Evolutionary conservation across 2,888 invertebrate genomes (phyloP), one percentile per base, ranked within the genome.

Genomic region (Eristalis intricaria): DNA sequence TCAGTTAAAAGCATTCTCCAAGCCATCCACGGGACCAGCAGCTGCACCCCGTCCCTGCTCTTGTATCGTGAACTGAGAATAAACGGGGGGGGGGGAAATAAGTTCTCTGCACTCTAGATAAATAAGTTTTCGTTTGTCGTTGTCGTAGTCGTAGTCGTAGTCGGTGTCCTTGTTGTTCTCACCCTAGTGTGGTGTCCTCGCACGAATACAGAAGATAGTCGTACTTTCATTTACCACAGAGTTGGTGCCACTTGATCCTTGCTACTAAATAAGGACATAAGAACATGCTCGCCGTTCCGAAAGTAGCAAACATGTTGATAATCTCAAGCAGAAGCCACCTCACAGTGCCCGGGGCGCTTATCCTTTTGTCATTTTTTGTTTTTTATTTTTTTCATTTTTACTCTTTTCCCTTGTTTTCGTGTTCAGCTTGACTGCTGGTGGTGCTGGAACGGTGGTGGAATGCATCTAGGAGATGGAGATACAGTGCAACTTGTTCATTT

Each of bases 161-260:
- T 38, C 38, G 35, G 19, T 69, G 56, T 50, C 7, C 11, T 22
- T 40, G 8, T 32, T 32, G n/a, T 71, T 64, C 38, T 70, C 40
- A 29, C 56, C 35, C 7, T 1, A 19, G 8, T 50, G 50, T 19
- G 50, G 50, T 19, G 60, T 56, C 56, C 38, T 78, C 32, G 56
- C 43, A 43, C n/a, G 58, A 69, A 65, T 60, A 50, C 73, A 77
- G 43, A 73, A 73, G 73, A 85, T 68, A 81, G 8, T 32, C 32
- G 32, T 81, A 74, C 74, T 81, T 77, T 81, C 73, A 82, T 50
- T 77, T 26, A 56, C 75, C 86, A 82, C 82, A 86, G 69, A 65
- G 75, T 81, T 78, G 40, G 74, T 79, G 61, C 75, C 75, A 86
- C 86, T 79, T 86, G 78, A 86, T 82, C 86, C 86, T 78, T 50